Conservation (phyloP, 2,888 invertebrate genomes). For the Hyalella azteca region DNA sequence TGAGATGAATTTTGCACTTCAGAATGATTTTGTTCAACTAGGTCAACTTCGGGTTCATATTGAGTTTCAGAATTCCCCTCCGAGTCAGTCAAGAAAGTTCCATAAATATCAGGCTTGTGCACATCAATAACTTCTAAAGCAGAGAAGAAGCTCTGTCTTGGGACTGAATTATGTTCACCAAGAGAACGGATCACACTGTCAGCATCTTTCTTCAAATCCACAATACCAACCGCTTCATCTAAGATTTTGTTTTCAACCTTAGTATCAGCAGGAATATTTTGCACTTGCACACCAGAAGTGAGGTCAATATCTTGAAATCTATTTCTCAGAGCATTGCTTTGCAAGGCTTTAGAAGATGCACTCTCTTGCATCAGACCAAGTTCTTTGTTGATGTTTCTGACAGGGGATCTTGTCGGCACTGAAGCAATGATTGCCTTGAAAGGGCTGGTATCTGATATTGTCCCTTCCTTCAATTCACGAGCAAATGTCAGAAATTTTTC, state of each 20-base stretch:
- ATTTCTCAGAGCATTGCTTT: background rate
- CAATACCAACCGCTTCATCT: background rate
- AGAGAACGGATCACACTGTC: background rate
- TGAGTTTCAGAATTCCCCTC: too few relatives aligned
- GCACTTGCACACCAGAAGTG: too few relatives aligned
- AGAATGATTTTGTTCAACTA: too few relatives aligned
- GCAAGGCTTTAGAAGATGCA: background rate
- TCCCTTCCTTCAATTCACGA: background rate
- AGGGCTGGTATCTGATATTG: background rate
- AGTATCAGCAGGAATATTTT: background rate
- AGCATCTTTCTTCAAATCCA: background rate
- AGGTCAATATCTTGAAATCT: too few relatives aligned
- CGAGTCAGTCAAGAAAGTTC: background rate
- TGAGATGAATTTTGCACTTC: background rate
- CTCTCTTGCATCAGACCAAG: background rate
- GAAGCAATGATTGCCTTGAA: background rate
- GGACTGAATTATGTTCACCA: background rate
- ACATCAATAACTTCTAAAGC: slow-evolving; percentile 27
- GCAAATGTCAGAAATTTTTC: slow-evolving; percentile 19
- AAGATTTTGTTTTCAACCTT: background rate
- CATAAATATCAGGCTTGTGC: slow-evolving; percentile 14
- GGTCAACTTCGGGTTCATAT: too few relatives aligned
- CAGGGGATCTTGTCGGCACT: background rate
- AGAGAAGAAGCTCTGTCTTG: slow-evolving; percentile 7
- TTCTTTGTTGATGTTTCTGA: slow-evolving; percentile 34